These are phyloP conservation scores for Meganola albula DNA, from an alignment of 2,888 invertebrate genomes.

Conservation along the genomic window DNA sequence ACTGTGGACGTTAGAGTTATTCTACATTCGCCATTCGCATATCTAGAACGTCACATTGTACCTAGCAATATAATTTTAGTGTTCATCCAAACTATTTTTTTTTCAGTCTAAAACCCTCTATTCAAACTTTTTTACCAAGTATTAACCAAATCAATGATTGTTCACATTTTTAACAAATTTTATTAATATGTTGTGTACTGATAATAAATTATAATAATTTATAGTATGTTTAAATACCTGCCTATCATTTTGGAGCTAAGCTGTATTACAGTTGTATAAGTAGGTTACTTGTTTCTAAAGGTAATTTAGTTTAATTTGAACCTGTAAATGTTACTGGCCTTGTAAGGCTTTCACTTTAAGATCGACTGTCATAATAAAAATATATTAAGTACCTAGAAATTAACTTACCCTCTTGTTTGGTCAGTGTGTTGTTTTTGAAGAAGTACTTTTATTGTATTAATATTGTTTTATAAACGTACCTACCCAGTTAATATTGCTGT, in stretches of 20 bases:
- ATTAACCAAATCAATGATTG: slow-evolving; percentile 74
- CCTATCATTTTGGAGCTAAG: slow-evolving; percentile 45
- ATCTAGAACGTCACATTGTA: no score
- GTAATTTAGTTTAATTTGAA: slow-evolving; percentile 41
- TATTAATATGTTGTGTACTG: slow-evolving; percentile 69
- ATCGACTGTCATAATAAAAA: slow-evolving; percentile 26
- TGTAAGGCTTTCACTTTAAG: slow-evolving; percentile 22
- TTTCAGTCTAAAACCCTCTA: slow-evolving; percentile 38
- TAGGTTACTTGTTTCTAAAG: no score
- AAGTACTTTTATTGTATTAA: no score
- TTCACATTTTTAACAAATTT: slow-evolving; percentile 71
- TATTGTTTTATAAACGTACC: no score
- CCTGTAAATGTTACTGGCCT: slow-evolving; percentile 41
- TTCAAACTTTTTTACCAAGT: slow-evolving; percentile 46
- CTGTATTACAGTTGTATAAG: slow-evolving; percentile 36
- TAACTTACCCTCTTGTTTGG: no score
- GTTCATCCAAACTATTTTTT: no score
- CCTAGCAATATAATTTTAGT: no score
- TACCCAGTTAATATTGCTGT: no score
- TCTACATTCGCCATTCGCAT: no score
- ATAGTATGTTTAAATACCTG: slow-evolving; percentile 60
- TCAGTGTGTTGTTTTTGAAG: no score
- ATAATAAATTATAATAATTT: slow-evolving; percentile 57
- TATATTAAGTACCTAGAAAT: no score
- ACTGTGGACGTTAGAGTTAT: no score